Evolutionary conservation across 1,140 invertebrate genomes (phyloP).

Genomic region (Conus ventricosus): DNA sequence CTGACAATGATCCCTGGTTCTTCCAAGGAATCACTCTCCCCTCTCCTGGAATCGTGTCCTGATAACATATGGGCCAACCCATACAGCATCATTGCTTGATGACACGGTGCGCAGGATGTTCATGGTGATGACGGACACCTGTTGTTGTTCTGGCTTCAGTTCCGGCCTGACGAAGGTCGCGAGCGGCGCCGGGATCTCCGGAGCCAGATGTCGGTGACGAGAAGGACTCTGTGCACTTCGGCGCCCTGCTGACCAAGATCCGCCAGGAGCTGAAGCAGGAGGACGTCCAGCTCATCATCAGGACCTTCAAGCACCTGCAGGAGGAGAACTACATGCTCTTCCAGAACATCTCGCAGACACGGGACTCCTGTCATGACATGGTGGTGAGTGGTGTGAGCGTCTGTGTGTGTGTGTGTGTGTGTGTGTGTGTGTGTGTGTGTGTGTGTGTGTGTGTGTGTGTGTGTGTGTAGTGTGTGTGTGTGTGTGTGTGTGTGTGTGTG

Average conservation of each 20-base stretch:
- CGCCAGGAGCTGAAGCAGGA: conserved; percentile 5
- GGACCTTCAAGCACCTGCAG: conserved; percentile 21
- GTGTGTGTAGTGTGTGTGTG: too few species aligned
- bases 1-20: too few species aligned
- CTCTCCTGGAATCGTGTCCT: too few species aligned
- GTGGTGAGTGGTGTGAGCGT: background rate
- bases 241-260: background rate
- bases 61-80: too few species aligned
- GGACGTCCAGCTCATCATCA: conserved; percentile 18
- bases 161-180: background rate
- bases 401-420: background rate
- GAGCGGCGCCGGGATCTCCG: background rate
- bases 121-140: too few species aligned
- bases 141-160: background rate
- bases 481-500: too few species aligned
- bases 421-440: too few species aligned
- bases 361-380: background rate
- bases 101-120: too few species aligned
- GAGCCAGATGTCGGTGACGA: background rate
- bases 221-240: conserved; percentile 8
- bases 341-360: conserved; percentile 19
- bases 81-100: too few species aligned
- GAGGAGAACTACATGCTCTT: conserved; percentile 38
- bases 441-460: too few species aligned
- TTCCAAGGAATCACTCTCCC: too few species aligned